phyloP scores from a whole-genome alignment of 2,797 vertebrate species.

The Ciconia nigra region DNA sequence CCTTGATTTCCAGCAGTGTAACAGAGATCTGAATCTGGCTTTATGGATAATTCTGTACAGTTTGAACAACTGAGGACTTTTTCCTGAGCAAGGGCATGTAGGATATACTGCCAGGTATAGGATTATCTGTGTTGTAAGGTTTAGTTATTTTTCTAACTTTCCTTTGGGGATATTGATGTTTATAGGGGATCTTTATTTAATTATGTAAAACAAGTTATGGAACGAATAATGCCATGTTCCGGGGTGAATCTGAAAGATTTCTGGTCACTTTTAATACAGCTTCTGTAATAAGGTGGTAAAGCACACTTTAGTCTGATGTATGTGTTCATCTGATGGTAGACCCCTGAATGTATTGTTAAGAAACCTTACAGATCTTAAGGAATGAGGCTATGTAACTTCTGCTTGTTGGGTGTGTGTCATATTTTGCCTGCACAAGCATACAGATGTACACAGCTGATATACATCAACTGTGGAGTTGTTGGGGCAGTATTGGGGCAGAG shows the following conservation, averaged over 20 bases:
- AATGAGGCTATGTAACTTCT: background rate
- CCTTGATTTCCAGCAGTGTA: background rate
- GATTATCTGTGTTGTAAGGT: background rate
- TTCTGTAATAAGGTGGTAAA: slow-evolving; percentile 44
- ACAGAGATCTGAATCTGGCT: background rate
- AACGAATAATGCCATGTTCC: slow-evolving; percentile 32
- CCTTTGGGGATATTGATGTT: background rate
- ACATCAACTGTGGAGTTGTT: accelerated
- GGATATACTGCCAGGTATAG: background rate
- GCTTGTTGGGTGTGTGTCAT: background rate
- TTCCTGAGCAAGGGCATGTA: background rate
- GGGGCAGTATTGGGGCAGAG: background rate
- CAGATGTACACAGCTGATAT: background rate
- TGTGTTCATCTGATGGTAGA: slow-evolving; percentile 3
- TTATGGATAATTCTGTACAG: background rate
- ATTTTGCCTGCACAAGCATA: background rate
- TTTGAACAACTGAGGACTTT: background rate
- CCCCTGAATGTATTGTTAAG: background rate
- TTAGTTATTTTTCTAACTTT: background rate
- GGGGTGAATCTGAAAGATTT: slow-evolving; percentile 45
- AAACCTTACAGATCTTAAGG: background rate
- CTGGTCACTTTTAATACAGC: slow-evolving; percentile 25
- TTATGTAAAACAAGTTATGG: slow-evolving; percentile 38
- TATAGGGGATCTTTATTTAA: slow-evolving; percentile 50
- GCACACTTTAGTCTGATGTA: background rate